These are phyloP conservation scores for Isoperla grammatica DNA, from an alignment of 2,888 invertebrate species.

Conservation along the genomic window DNA sequence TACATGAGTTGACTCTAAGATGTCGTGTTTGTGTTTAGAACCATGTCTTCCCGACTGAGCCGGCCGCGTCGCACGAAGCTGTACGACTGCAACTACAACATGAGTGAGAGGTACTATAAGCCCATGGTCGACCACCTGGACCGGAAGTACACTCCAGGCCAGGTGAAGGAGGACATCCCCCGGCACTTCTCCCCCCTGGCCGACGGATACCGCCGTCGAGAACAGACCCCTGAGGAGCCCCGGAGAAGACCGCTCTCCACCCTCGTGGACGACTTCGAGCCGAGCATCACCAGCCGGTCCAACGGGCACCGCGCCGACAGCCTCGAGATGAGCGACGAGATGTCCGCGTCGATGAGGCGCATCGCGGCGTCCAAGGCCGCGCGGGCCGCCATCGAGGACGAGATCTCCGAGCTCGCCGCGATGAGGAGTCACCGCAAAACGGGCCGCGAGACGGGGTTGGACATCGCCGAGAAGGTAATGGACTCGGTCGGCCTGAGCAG, in stretches of 20 bases:
- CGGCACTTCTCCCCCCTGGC: slow-evolving; percentile 38
- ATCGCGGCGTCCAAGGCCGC: slow-evolving; percentile 45
- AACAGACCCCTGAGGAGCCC: slow-evolving; percentile 18
- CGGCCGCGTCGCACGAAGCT: slow-evolving; percentile 69
- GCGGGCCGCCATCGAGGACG: slow-evolving; percentile 50
- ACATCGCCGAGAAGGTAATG: slow-evolving; percentile 58
- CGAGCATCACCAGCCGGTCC: slow-evolving; percentile 18
- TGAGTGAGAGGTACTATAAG: slow-evolving; percentile 77
- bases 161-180: slow-evolving; percentile 30
- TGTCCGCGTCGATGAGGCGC: slow-evolving; percentile 46
- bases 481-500: slow-evolving; percentile 51
- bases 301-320: not conserved
- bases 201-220: slow-evolving; percentile 46
- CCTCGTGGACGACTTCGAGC: slow-evolving; percentile 28
- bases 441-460: slow-evolving; percentile 33
- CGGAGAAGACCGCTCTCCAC: slow-evolving; percentile 18
- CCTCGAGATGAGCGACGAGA: slow-evolving; percentile 43
- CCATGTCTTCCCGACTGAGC: slow-evolving; percentile 34
- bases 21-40: not conserved
- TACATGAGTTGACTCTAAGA: too few relatives aligned
- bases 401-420: slow-evolving; percentile 57
- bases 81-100: slow-evolving; percentile 80
- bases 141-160: slow-evolving; percentile 56
- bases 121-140: slow-evolving; percentile 70
- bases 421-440: slow-evolving; percentile 39